These are phyloP conservation scores for Eonycteris spelaea DNA, from an alignment of 2,113 vertebrate genomes.

Conservation along the genomic window DNA sequence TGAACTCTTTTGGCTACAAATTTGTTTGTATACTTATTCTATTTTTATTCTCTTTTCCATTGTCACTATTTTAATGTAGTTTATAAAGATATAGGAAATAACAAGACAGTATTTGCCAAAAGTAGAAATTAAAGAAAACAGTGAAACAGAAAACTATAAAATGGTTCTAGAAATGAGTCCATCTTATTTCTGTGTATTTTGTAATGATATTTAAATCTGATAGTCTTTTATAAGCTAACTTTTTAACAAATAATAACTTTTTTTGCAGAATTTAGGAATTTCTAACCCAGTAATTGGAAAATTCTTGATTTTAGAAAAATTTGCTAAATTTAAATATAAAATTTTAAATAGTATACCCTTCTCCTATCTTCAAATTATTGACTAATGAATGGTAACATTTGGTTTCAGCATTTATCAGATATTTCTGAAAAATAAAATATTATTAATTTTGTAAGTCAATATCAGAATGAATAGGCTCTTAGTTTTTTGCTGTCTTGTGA, in stretches of 20 bases:
- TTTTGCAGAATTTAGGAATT: background rate
- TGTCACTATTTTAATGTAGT: background rate
- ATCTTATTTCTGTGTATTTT: background rate
- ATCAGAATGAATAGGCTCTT: background rate
- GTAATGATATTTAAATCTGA: background rate
- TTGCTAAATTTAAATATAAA: conserved; percentile 29
- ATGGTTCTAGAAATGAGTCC: background rate
- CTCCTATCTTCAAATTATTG: background rate
- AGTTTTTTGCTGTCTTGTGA: background rate
- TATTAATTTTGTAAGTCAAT: background rate
- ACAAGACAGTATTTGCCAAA: background rate
- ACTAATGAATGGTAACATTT: background rate
- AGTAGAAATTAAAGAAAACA: background rate
- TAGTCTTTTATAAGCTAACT: background rate
- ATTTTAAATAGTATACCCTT: background rate
- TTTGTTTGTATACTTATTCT: background rate
- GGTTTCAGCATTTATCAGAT: background rate
- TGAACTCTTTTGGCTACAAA: background rate
- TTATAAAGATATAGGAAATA: background rate
- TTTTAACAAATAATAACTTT: background rate
- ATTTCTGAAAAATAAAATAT: background rate
- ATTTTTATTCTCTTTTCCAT: conserved; percentile 22
- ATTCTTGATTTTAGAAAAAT: conserved; percentile 17
- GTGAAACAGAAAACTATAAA: background rate
- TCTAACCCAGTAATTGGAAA: background rate